These are phyloP conservation scores for Odontocolon sp. DNA, from an alignment of 2,888 invertebrate genomes.

Conservation along the genomic window DNA sequence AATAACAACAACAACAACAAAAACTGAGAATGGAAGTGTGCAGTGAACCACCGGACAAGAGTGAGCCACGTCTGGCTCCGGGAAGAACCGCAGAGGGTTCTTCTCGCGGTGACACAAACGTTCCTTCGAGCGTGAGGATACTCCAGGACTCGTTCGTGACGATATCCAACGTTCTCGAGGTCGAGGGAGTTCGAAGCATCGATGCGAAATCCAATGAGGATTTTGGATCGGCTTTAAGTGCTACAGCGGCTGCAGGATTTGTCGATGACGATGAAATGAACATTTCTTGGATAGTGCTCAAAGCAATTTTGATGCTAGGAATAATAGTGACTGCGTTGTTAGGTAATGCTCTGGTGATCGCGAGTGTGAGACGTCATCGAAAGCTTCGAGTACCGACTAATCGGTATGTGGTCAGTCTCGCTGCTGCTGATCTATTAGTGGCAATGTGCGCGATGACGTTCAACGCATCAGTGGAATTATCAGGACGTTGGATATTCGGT, in stretches of 20 bases:
- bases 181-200: conserved; percentile 10
- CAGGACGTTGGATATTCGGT: conserved; percentile 93
- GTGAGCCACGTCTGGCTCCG: conserved; percentile 61
- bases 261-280: conserved; percentile 28
- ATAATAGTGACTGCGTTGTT: conserved; percentile 94
- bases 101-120: conserved; percentile 7
- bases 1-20: conserved; percentile 37
- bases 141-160: conserved; percentile 42
- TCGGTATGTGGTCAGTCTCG: conserved; percentile 96
- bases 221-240: neutral
- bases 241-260: conserved; percentile 23
- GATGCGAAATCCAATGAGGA: neutral
- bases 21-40: conserved; percentile 70
- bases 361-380: conserved; percentile 90
- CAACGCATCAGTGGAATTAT: conserved; percentile 92
- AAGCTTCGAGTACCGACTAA: conserved; percentile 94
- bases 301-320: conserved; percentile 89
- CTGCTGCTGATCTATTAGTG: conserved; percentile 96
- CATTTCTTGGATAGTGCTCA: conserved; percentile 84
- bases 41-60: conserved; percentile 70
- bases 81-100: neutral
- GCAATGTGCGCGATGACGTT: conserved; percentile 96
- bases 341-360: conserved; percentile 95
- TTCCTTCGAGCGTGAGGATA: conserved; percentile 17
- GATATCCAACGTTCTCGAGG: conserved; percentile 44